phyloP scores from a whole-genome alignment of 2,888 invertebrate genomes.

The Hydropsyche betteni region DNA sequence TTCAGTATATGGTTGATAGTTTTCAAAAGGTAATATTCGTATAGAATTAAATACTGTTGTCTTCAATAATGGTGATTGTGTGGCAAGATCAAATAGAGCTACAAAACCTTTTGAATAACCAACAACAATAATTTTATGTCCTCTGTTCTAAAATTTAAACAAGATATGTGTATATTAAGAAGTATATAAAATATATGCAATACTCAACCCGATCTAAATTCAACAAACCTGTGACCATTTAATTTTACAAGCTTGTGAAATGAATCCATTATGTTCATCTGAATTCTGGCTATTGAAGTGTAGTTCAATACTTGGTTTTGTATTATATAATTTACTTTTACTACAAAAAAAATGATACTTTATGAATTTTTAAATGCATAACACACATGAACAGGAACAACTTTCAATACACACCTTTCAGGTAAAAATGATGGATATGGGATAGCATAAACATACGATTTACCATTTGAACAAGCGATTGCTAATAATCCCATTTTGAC shows the following conservation, averaged over 20 bases:
- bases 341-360: constrained; percentile 57
- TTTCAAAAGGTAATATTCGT: constrained; percentile 67
- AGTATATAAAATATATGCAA: constrained; percentile 36
- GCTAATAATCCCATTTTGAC: constrained; percentile 75
- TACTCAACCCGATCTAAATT: constrained; percentile 17
- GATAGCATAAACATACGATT: constrained; percentile 70
- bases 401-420: constrained; percentile 53
- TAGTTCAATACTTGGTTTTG: constrained; percentile 64
- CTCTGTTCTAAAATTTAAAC: constrained; percentile 61
- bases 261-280: constrained; percentile 54
- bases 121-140: constrained; percentile 68
- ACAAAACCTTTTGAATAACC: constrained; percentile 75
- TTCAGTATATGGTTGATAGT: constrained; percentile 68
- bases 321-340: constrained; percentile 57
- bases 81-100: constrained; percentile 70
- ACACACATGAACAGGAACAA: constrained; percentile 26
- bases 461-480: constrained; percentile 73
- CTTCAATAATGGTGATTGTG: constrained; percentile 64
- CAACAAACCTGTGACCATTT: constrained; percentile 63
- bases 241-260: constrained; percentile 64
- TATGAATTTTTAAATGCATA: constrained; percentile 25
- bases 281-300: constrained; percentile 53
- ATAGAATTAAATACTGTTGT: constrained; percentile 58
- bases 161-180: constrained; percentile 25
- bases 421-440: constrained; percentile 62